These are phyloP conservation scores for Agelastica alni DNA, from an alignment of 2,888 invertebrate genomes.

Conservation along the genomic window DNA sequence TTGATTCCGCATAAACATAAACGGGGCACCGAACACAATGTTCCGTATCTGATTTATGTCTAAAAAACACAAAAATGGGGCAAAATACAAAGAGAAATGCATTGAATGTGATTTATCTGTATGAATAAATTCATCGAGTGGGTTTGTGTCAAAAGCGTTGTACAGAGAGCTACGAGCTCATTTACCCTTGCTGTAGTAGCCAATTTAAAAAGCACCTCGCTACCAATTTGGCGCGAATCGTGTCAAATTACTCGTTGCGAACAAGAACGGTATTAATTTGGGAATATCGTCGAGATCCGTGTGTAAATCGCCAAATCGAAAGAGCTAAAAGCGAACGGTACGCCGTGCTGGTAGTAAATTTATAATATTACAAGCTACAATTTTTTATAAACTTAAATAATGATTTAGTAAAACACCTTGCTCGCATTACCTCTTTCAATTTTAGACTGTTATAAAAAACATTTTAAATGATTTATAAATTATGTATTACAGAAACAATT, in stretches of 20 bases:
- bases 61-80: constrained; percentile 31
- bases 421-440: too few species aligned
- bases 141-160: constrained; percentile 25
- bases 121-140: constrained; percentile 31
- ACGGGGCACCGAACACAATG: constrained; percentile 32
- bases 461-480: too few species aligned
- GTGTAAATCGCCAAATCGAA: constrained; percentile 11
- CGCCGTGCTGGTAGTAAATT: too few species aligned
- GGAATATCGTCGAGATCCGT: constrained; percentile 16
- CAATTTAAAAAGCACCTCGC: constrained; percentile 43
- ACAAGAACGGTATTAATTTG: constrained; percentile 26
- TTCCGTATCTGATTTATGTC: constrained; percentile 35
- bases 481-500: too few species aligned
- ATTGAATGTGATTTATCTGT: constrained; percentile 31
- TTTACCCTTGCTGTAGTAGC: constrained; percentile 33
- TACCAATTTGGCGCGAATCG: constrained; percentile 47
- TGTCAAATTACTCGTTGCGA: constrained; percentile 47
- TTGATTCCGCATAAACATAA: constrained; percentile 33
- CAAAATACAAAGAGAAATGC: constrained; percentile 30
- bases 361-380: too few species aligned
- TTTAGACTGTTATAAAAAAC: too few species aligned
- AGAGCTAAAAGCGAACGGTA: neutral
- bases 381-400: too few species aligned
- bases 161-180: constrained; percentile 21
- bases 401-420: too few species aligned